Percentiles rank a stretch among this genome's conserved stretches.
Conservation (phyloP, 2,888 invertebrate genomes). For the Chrysodeixis includens region DNA sequence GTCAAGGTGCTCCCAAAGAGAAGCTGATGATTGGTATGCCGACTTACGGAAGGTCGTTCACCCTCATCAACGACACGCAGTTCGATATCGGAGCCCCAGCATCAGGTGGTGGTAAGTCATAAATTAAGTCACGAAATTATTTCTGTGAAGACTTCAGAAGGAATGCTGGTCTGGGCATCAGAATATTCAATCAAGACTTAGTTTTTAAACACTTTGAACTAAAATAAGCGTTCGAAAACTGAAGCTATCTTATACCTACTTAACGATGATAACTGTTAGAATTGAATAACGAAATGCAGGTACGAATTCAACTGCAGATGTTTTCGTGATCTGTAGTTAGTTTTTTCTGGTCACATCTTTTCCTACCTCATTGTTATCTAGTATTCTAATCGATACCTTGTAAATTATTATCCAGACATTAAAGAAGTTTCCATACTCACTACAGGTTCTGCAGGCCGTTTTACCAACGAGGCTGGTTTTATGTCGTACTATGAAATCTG, state of each 20-base stretch:
- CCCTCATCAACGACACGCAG: constrained; percentile 94
- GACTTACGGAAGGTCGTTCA: constrained; percentile 97
- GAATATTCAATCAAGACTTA: no score
- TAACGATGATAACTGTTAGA: no score
- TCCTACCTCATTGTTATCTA: no score
- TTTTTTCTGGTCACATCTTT: no score
- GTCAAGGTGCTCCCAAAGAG: constrained; percentile 97
- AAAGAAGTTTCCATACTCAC: constrained; percentile 2
- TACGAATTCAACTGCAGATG: no score
- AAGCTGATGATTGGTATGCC: constrained; percentile 98
- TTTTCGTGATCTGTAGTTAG: no score
- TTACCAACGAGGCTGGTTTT: constrained; percentile 97
- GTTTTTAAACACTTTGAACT: no score
- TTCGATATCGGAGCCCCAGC: constrained; percentile 98
- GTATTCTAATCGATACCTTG: no score
- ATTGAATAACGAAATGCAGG: no score
- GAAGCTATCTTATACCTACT: no score
- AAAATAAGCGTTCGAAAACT: no score
- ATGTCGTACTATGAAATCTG: constrained; percentile 98
- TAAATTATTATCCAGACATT: not conserved
- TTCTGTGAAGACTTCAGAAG: not conserved
- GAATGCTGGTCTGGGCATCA: no score
- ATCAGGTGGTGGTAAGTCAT: constrained; percentile 93
- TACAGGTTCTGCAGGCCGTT: constrained; percentile 92
- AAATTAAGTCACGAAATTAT: not conserved